Percentiles rank a stretch among this genome's conserved stretches.
phyloP scores from a whole-genome alignment of 1,140 invertebrate genomes.

The fruit fly (Drosophila melanogaster) region Release_6_plus_ISO1_MT NT_037436.4:13045501-13046000 shows the following conservation, averaged over 20 bases:
- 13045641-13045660: constrained; percentile 8
- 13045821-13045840: neutral
- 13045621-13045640: neutral
- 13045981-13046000: no score
- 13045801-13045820: neutral
- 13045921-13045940: no score
- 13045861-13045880: neutral
- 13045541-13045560: constrained; percentile 96
- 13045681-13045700: neutral
- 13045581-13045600: constrained; percentile 93
- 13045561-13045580: constrained; percentile 91
- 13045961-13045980: no score
- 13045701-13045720: neutral
- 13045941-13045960: no score
- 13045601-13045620: neutral
- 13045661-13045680: neutral
- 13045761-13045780: neutral
- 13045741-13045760: neutral
- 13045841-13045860: neutral
- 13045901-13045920: neutral
- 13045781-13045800: no score
- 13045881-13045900: neutral
- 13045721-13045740: neutral
- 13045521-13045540: constrained; percentile 94
- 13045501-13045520: constrained; percentile 90